Base-by-base conservation (phyloP, 1,140 invertebrate species). In the Andricus grossulariae region DNA sequence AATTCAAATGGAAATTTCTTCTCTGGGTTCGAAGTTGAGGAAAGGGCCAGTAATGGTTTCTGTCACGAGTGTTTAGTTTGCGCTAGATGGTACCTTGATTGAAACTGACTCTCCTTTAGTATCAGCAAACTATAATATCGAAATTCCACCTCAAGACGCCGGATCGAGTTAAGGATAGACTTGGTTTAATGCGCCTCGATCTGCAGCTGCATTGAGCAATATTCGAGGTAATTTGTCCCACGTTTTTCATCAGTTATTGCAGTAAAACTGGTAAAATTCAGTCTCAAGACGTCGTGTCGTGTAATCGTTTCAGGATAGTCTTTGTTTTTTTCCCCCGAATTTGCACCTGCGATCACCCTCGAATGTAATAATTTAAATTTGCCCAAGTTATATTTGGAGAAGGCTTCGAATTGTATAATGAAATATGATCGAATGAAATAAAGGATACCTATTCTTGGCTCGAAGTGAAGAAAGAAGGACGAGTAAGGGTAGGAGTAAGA, bases 121-220 rank as follows among this genome's bases (percentile, higher is more conserved):
- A 79, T 79, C 81, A 85, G 85, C 82, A 83, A 88, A 87, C 85
- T 86, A 88, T 87, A 84, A 83, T 84, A 83, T 86, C 83, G 82
- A 83, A 84, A 83, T 80, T 79, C 79, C 83, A 80, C 83, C 83
- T 84, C 83, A 80, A 81, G 80, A 88, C 87, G 83, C 86, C 86
- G 81, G 84, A 87, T 88, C 82, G 76, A 86, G 80, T 87, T 87
- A 87, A 50, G 6, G 32, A 32, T 32, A 25, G 12, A 10, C 25
- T 15, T 60, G 25, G 3, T 25, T 60, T 32, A 6, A 25, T 11
- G 7, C 7, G 39, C 39, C 39, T 45, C 10, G 25, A 57, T 10
- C 21, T 57, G 10, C 19, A 57, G 12, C 18, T 13, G 10, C 13
- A 57, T 57, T 57, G 8, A 12, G 3, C 4, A 32, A 39, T 45